Conservation (phyloP, 2,113 vertebrate genomes). For the Sporophila hypoxantha region DNA sequence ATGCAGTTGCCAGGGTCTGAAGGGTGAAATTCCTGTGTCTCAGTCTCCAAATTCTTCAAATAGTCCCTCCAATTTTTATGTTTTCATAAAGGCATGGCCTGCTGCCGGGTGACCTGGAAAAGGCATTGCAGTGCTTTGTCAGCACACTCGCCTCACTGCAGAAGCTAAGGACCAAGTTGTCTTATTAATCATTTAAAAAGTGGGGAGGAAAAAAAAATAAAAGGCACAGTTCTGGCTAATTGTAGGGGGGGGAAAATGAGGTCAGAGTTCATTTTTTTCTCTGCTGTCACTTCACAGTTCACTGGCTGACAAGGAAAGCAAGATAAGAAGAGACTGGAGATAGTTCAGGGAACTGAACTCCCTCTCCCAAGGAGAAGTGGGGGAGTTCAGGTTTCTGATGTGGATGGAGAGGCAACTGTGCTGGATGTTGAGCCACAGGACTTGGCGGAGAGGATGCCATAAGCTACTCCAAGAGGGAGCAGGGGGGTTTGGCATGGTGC, state of each 20-base stretch:
- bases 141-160: slow-evolving; percentile 46
- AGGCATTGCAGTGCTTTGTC: slow-evolving; percentile 53
- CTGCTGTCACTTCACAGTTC: slow-evolving; percentile 4
- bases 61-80: slow-evolving; percentile 61
- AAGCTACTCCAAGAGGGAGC: not conserved
- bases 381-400: not conserved
- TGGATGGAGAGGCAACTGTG: not conserved
- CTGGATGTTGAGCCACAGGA: not conserved
- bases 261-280: slow-evolving; percentile 55
- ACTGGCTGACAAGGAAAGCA: slow-evolving; percentile 33
- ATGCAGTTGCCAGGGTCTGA: slow-evolving; percentile 56
- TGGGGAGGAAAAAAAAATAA: slow-evolving; percentile 10
- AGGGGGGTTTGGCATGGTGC: not conserved
- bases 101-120: slow-evolving; percentile 63
- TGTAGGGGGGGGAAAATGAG: not conserved
- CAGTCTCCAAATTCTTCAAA: slow-evolving; percentile 58
- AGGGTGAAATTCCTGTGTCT: slow-evolving; percentile 50
- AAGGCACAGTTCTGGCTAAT: slow-evolving; percentile 36
- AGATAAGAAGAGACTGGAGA: slow-evolving; percentile 43
- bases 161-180: slow-evolving; percentile 47
- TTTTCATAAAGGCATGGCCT: slow-evolving; percentile 63
- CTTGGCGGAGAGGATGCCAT: not conserved
- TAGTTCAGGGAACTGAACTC: slow-evolving; percentile 14
- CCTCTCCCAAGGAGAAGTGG: slow-evolving; percentile 10
- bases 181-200: slow-evolving; percentile 62